Evolutionary conservation across 2,888 invertebrate genomes (phyloP), one percentile per base, ranked within the genome.

Genomic region (Biston betularia): DNA sequence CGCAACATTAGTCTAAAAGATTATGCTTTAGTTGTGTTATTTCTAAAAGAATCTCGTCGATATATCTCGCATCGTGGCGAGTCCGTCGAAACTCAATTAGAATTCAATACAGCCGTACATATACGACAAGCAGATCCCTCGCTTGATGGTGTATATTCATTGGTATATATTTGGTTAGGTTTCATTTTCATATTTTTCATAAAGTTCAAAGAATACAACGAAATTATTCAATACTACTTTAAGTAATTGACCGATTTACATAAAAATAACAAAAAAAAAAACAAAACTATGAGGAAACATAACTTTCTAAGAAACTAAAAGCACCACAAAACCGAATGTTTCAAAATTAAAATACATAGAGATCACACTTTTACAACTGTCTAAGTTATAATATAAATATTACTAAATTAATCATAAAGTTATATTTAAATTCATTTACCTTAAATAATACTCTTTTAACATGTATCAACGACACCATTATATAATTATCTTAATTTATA

Each of bases 321-420:
- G 82, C 82, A 82, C 82, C 82, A 71, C 74, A 78, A 77, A 76
- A 73, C 68, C 75, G 76, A 79, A 77, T 75, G 73, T 71, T 69
- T 67, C 69, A 76, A 56, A 38, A 11, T 54, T 40, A 4, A 54
- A 44, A 66, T 46, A 40, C 46, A 76, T 70, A 76, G 80, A 80
- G 78, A 81, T 79, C 77, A 77, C 74, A 71, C 70, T 73, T 71
- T 71, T 82, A 79, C 76, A 72, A 74, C 70, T 78, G 69, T 76
- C 53, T 49, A 55, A 12, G n/a, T 34, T 33, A 24, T 55, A 38
- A 38, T 9, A 45, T 35, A 52, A 50, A 42, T 59, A 56, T 24
- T 48, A 54, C 53, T 57, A 14, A 12, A 63, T 48, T 64, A 55
- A 54, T 64, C 38, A 49, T 53, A 42, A 58, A 44, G 24, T 59